These are phyloP conservation scores for Pipistrellus kuhlii DNA, from an alignment of 2,797 vertebrate genomes.

Conservation along the genomic window DNA sequence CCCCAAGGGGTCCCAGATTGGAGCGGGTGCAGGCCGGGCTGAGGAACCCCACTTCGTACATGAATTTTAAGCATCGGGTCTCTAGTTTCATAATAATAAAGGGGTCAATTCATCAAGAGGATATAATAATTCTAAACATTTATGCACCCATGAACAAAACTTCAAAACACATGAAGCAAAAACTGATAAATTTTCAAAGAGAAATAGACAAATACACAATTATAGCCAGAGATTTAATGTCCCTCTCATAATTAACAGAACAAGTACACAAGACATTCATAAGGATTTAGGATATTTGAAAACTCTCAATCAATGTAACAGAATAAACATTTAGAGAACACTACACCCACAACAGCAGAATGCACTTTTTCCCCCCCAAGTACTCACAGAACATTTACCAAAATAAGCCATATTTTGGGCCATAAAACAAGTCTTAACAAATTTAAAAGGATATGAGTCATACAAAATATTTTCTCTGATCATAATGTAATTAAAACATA, in stretches of 20 bases:
- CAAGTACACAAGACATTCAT: background rate
- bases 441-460: background rate
- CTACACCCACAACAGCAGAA: background rate
- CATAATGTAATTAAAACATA: slow-evolving; percentile 52
- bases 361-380: background rate
- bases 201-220: background rate
- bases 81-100: slow-evolving; percentile 30
- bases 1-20: no score
- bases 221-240: background rate
- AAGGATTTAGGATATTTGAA: slow-evolving; percentile 7
- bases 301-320: background rate
- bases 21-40: no score
- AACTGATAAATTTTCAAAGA: background rate
- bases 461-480: slow-evolving; percentile 10
- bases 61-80: no score
- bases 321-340: background rate
- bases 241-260: background rate
- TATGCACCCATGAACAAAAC: slow-evolving; percentile 8
- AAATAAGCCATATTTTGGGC: background rate
- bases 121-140: slow-evolving; percentile 17
- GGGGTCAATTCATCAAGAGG: background rate
- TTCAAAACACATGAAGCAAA: slow-evolving; percentile 52
- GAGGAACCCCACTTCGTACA: no score
- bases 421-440: slow-evolving; percentile 32
- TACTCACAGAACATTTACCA: background rate